Evolutionary conservation across 2,113 vertebrate species (phyloP), one percentile per base, ranked within the genome.

Genomic region (Eleginops maclovinus): DNA sequence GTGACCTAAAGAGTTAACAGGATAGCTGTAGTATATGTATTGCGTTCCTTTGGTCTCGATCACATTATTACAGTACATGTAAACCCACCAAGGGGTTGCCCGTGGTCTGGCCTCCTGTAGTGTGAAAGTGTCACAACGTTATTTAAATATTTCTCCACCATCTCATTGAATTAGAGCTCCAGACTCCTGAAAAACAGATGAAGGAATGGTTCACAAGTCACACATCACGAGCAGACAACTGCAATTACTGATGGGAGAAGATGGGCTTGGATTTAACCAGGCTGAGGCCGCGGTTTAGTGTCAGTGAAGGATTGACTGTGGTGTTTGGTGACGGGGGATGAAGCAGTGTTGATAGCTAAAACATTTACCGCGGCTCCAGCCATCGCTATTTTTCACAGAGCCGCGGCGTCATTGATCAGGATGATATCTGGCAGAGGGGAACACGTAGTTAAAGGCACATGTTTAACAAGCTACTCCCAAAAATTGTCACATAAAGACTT

Each of bases 401-500:
- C 62, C 15, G 8, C 9, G 51, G 63, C 26, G 0, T 47, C 88
- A 81, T 87, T 88, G 87, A 90, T 89, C 90, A 88, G 87, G 77
- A 69, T 71, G 76, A 79, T 86, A 83, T 85, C 86, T 78, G 69
- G 49, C 46, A 11, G 49, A 74, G 69, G 77, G 62, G 54, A 84
- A 62, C 28, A 36, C 75, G 77, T 75, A 69, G 78, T 90, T 90
- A 87, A 88, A 89, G 79, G 72, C 83, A 82, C 79, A 83, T 87
- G 81, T 91, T 90, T 88, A 83, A 90, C 88, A 83, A 92, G 82
- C 82, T 73, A 75, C 72, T 75, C 72, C 73, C 59, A 78, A 88
- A 87, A 88, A 83, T 51, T 36, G 81, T 83, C 86, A 78, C 86
- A 81, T 74, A 75, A 90, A 87, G 75, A 84, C 84, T 79, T 82